Conservation (phyloP, 2,797 vertebrate genomes). For the Lagocephalus sceleratus region DNA sequence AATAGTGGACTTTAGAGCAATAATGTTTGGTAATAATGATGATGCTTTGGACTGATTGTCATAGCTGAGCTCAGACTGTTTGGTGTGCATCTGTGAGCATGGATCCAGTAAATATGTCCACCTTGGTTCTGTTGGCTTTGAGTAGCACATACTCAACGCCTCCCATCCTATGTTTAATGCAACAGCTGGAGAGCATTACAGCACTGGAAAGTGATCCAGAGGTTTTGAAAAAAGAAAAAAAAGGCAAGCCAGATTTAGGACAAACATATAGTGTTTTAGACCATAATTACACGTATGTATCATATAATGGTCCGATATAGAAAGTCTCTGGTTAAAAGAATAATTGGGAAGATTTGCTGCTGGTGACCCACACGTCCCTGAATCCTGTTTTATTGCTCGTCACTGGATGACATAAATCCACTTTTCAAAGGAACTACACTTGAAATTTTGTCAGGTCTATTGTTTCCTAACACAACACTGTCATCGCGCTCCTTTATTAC, state of each 20-base stretch:
- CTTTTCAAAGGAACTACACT: too few species aligned
- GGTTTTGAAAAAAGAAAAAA: slow-evolving; percentile 39
- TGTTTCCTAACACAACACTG: background rate
- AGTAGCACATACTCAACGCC: slow-evolving; percentile 36
- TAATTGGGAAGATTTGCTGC: slow-evolving; percentile 58
- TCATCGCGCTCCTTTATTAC: background rate
- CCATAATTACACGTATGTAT: slow-evolving; percentile 71
- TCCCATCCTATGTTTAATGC: slow-evolving; percentile 44
- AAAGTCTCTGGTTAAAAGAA: slow-evolving; percentile 62
- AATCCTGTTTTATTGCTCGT: background rate
- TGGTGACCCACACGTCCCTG: slow-evolving; percentile 4
- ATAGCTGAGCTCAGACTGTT: too few species aligned
- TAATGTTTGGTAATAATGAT: too few species aligned
- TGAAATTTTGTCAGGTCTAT: background rate
- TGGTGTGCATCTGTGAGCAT: background rate
- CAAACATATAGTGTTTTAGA: slow-evolving; percentile 66
- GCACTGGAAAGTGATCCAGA: slow-evolving; percentile 53
- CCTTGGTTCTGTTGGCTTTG: slow-evolving; percentile 21
- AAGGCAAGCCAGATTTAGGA: slow-evolving; percentile 68
- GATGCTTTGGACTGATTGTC: too few species aligned
- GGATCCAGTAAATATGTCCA: slow-evolving; percentile 24
- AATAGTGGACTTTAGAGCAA: too few species aligned
- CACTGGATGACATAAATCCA: background rate
- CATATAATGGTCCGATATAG: slow-evolving; percentile 60
- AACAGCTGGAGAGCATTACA: slow-evolving; percentile 69